Evolutionary conservation across 2,797 vertebrate species (phyloP).

Genomic region (Anguilla pacifica): DNA sequence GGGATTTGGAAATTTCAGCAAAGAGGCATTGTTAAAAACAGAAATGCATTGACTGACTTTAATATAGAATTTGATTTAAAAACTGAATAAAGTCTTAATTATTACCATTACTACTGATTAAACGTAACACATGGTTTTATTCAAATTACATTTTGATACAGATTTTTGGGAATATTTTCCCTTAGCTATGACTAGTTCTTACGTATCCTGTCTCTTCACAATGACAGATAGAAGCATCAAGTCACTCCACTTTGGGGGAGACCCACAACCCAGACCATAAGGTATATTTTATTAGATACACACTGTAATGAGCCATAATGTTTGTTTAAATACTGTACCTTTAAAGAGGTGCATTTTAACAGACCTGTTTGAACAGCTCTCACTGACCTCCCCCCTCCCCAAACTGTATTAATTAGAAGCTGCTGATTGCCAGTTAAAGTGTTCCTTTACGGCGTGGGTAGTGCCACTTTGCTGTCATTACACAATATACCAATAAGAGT

Average conservation of each 20-base stretch:
- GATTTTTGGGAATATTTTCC: neutral
- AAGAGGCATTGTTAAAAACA: conserved; percentile 8
- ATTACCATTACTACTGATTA: neutral
- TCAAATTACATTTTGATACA: neutral
- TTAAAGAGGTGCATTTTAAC: conserved; percentile 14
- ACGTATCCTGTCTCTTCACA: conserved; percentile 35
- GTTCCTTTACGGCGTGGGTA: neutral
- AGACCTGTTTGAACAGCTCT: neutral
- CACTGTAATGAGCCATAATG: conserved; percentile 18
- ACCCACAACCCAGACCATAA: conserved; percentile 36
- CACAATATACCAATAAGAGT: neutral
- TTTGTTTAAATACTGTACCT: conserved; percentile 25
- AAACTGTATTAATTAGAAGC: conserved; percentile 10
- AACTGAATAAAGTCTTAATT: neutral
- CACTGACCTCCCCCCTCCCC: conserved; percentile 10
- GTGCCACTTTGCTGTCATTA: conserved; percentile 8
- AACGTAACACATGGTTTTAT: neutral
- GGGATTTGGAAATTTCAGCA: neutral
- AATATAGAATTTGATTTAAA: neutral
- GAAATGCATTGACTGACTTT: neutral
- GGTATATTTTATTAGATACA: conserved; percentile 38
- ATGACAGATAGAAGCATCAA: conserved; percentile 39
- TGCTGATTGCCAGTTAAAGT: conserved; percentile 6
- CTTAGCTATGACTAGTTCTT: conserved; percentile 26
- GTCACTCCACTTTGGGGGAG: conserved; percentile 38